Percentiles rank a stretch among this genome's conserved stretches.
Evolutionary conservation across 2,113 vertebrate genomes (phyloP).

Genomic region (Leptobrachium ailaonicum): DNA sequence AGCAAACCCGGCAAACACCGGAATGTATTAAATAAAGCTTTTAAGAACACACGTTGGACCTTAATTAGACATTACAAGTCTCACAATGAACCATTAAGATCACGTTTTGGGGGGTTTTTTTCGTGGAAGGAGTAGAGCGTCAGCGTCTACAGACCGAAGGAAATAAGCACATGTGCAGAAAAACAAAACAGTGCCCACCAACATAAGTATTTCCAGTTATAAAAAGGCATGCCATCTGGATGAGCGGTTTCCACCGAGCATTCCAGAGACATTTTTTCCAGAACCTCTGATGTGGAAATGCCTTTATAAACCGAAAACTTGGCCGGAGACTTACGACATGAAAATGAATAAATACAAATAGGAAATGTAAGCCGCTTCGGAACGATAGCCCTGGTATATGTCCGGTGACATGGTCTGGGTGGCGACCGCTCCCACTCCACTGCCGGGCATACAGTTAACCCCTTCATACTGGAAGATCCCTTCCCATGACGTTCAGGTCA

Average conservation of each 20-base stretch:
- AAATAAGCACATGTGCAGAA: constrained; percentile 54
- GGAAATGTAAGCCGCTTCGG: constrained; percentile 36
- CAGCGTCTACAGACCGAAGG: constrained; percentile 49
- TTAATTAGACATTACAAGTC: constrained; percentile 20
- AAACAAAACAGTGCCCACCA: constrained; percentile 58
- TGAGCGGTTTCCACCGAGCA: constrained; percentile 69
- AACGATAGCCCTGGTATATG: neutral
- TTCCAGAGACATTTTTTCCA: constrained; percentile 69
- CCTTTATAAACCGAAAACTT: constrained; percentile 58
- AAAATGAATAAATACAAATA: constrained; percentile 11
- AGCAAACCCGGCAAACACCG: neutral
- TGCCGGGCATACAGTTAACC: no score
- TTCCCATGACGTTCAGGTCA: no score
- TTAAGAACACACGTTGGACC: neutral
- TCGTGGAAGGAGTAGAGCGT: constrained; percentile 16
- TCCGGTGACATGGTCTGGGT: no score
- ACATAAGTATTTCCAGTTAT: constrained; percentile 61
- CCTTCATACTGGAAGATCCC: no score
- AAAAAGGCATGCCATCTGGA: constrained; percentile 62
- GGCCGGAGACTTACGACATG: constrained; percentile 53
- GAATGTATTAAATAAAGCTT: neutral
- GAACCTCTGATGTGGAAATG: constrained; percentile 63
- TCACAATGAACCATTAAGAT: constrained; percentile 28
- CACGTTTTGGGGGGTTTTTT: neutral
- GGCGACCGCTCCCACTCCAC: no score